A percentile compares a stretch with the other conserved stretches of the same genome.
phyloP scores from a whole-genome alignment of 1,140 invertebrate genomes.

The Euglossa dilemma region DNA sequence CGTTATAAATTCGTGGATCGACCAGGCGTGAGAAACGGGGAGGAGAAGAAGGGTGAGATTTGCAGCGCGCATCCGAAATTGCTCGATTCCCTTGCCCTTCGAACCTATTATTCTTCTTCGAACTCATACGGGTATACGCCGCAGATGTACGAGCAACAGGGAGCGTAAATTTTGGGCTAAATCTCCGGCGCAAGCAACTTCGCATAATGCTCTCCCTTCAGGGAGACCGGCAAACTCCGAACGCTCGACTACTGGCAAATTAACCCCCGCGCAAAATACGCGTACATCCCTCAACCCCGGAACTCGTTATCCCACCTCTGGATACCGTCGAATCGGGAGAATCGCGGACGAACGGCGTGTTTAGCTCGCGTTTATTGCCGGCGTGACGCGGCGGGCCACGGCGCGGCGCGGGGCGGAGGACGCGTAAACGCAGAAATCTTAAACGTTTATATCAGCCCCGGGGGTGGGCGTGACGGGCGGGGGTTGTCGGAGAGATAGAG shows the following conservation, averaged over 20 bases:
- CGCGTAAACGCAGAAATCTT: slow-evolving; percentile 66
- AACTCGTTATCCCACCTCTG: not conserved
- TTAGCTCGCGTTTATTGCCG: slow-evolving; percentile 27
- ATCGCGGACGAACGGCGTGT: slow-evolving; percentile 3
- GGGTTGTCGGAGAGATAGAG: slow-evolving; percentile 52
- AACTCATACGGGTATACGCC: not conserved
- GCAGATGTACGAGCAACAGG: not conserved
- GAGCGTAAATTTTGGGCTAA: slow-evolving; percentile 7
- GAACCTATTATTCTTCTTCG: too few relatives aligned
- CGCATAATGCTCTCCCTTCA: not conserved
- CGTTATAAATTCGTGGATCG: not conserved
- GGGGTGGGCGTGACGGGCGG: slow-evolving; percentile 15
- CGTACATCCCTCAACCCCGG: not conserved
- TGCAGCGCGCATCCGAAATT: not conserved
- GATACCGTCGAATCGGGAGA: not conserved
- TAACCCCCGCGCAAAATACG: not conserved
- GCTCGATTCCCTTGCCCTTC: not conserved
- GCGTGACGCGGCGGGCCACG: not conserved
- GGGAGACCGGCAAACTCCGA: not conserved
- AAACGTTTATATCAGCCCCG: slow-evolving; percentile 75
- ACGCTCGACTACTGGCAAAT: slow-evolving; percentile 7
- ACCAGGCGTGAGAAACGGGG: not conserved
- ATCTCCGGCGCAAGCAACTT: not conserved
- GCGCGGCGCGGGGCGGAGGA: not conserved
- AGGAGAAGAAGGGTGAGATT: not conserved